These are phyloP conservation scores for Tenthredo notha DNA, from an alignment of 2,888 invertebrate genomes.

Conservation along the genomic window DNA sequence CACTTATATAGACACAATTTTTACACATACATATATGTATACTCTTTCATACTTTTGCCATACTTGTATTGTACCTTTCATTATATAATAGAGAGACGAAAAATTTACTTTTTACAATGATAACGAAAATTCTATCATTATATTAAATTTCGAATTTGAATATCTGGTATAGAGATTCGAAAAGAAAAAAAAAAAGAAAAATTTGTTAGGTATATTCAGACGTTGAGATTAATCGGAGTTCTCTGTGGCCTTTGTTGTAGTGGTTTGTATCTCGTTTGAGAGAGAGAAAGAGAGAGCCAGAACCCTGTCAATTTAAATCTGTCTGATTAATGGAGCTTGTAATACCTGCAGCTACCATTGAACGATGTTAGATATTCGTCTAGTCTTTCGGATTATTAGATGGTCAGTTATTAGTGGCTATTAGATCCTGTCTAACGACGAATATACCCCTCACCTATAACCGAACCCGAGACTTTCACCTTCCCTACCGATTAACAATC, in stretches of 20 bases:
- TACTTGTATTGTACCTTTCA: too few relatives aligned
- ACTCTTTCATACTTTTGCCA: background rate
- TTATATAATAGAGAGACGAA: background rate
- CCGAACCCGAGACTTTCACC: background rate
- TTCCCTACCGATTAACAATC: background rate
- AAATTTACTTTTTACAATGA: background rate
- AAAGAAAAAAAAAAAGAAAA: too few relatives aligned
- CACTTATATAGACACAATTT: background rate
- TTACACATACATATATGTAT: background rate
- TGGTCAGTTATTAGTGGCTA: constrained; percentile 25
- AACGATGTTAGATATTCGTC: background rate
- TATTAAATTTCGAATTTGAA: too few relatives aligned
- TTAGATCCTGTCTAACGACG: constrained; percentile 2
- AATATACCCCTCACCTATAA: background rate
- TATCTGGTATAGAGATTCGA: too few relatives aligned
- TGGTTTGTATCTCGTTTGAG: constrained; percentile 4
- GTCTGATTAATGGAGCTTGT: constrained; percentile 42
- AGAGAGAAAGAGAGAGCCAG: background rate
- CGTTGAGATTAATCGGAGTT: constrained; percentile 15
- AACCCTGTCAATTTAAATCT: constrained; percentile 31
- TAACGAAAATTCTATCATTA: too few relatives aligned
- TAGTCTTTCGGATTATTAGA: constrained; percentile 3
- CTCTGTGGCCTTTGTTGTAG: constrained; percentile 15
- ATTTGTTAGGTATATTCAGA: too few relatives aligned
- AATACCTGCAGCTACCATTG: constrained; percentile 35